These are phyloP conservation scores for Musca vetustissima DNA, from an alignment of 1,140 invertebrate species.

Conservation along the genomic window DNA sequence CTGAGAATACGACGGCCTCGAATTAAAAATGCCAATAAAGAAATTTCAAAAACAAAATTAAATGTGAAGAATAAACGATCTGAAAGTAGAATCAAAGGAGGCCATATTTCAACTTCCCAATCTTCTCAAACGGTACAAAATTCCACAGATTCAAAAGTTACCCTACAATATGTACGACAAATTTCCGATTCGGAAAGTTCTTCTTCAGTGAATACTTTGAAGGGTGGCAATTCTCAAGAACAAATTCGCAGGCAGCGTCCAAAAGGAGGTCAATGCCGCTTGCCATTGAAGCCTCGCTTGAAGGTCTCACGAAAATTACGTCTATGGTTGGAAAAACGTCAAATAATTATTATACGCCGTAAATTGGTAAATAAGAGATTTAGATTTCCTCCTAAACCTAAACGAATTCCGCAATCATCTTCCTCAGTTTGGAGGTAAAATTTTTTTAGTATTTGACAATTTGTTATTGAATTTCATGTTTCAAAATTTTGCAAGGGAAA, in stretches of 20 bases:
- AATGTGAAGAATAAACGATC: too few relatives aligned
- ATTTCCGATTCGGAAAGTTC: not conserved
- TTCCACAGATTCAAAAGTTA: not conserved
- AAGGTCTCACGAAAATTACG: slow-evolving; percentile 42
- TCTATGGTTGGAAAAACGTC: slow-evolving; percentile 46
- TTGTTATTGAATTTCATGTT: too few relatives aligned
- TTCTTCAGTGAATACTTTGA: too few relatives aligned
- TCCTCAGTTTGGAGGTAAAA: slow-evolving; percentile 1
- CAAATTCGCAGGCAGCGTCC: not conserved
- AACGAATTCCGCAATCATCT: not conserved
- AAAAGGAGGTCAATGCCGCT: not conserved
- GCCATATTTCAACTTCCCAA: too few relatives aligned
- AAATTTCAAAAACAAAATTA: too few relatives aligned
- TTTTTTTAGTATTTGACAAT: not conserved
- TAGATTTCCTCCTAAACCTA: not conserved
- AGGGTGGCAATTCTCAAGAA: too few relatives aligned
- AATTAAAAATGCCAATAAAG: not conserved
- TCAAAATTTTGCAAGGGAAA: too few relatives aligned
- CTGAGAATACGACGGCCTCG: not conserved
- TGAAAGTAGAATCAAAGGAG: too few relatives aligned
- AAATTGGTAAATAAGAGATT: slow-evolving; percentile 24
- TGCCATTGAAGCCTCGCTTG: not conserved
- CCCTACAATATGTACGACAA: slow-evolving; percentile 36
- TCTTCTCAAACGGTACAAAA: too few relatives aligned
- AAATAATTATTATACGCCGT: slow-evolving; percentile 45